phyloP scores from a whole-genome alignment of 2,113 vertebrate species.

The Rhabdornis inornatus region DNA sequence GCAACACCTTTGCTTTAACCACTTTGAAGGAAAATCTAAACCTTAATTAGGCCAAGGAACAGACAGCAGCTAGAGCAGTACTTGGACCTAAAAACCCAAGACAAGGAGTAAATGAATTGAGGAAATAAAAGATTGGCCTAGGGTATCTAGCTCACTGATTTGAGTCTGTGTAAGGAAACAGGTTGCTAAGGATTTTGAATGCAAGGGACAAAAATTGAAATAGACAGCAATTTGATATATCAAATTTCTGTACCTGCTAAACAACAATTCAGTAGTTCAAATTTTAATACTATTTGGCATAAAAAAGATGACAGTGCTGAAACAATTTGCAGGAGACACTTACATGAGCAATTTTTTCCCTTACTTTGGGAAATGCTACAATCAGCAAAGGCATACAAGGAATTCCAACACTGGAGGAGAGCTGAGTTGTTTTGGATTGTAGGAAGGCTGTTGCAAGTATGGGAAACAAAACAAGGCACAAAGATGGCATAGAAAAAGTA shows the following conservation, averaged over 20 bases:
- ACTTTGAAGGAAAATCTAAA: background rate
- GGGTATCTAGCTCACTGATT: background rate
- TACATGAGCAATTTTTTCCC: background rate
- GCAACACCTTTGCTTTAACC: background rate
- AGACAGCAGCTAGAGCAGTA: background rate
- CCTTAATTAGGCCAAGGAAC: background rate
- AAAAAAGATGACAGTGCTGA: background rate
- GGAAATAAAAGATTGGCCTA: background rate
- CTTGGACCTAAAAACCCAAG: background rate
- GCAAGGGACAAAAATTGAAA: background rate
- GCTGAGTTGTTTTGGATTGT: background rate
- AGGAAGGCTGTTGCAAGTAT: rapidly evolving
- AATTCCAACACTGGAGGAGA: background rate
- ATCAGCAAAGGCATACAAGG: background rate
- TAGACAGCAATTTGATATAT: background rate
- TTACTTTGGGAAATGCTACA: background rate
- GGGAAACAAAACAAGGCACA: background rate
- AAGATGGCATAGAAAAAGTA: background rate
- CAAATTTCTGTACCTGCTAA: background rate
- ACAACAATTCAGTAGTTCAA: background rate
- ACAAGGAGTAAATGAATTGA: background rate
- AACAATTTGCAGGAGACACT: background rate
- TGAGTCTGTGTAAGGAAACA: background rate
- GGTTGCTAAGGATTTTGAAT: background rate
- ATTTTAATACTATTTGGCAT: background rate